These are phyloP conservation scores for Diprion similis DNA, from an alignment of 1,140 invertebrate genomes.

Conservation along the genomic window DNA sequence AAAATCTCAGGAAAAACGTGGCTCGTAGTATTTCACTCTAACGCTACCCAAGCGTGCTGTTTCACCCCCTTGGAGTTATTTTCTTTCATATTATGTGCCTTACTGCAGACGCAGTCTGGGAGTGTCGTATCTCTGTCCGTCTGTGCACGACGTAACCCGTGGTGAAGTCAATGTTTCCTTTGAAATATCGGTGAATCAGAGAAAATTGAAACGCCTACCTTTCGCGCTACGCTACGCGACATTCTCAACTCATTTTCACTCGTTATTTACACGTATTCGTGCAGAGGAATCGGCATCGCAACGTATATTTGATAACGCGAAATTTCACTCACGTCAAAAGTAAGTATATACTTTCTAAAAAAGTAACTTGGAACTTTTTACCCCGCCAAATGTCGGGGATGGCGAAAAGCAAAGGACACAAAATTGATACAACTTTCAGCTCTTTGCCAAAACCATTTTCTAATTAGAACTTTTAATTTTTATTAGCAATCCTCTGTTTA, in stretches of 20 bases:
- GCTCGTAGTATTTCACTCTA: conserved; percentile 46
- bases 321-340: too few species aligned
- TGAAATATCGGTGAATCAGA: neutral
- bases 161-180: neutral
- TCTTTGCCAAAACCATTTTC: conserved; percentile 40
- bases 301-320: too few species aligned
- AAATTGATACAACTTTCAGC: conserved; percentile 38
- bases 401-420: neutral
- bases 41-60: conserved; percentile 48
- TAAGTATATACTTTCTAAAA: too few species aligned
- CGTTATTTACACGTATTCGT: too few species aligned
- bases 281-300: too few species aligned
- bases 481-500: conserved; percentile 59
- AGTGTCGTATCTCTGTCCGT: neutral
- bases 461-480: conserved; percentile 66
- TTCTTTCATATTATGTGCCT: neutral
- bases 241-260: neutral
- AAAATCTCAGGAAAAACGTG: neutral
- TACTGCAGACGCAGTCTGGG: neutral
- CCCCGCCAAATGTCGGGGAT: too few species aligned
- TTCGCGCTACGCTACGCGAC: neutral
- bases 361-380: too few species aligned
- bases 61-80: conserved; percentile 21
- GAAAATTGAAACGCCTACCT: conserved; percentile 7
- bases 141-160: neutral